Base-by-base conservation (phyloP, 2,888 invertebrate genomes). In the Erebia epiphron region DNA sequence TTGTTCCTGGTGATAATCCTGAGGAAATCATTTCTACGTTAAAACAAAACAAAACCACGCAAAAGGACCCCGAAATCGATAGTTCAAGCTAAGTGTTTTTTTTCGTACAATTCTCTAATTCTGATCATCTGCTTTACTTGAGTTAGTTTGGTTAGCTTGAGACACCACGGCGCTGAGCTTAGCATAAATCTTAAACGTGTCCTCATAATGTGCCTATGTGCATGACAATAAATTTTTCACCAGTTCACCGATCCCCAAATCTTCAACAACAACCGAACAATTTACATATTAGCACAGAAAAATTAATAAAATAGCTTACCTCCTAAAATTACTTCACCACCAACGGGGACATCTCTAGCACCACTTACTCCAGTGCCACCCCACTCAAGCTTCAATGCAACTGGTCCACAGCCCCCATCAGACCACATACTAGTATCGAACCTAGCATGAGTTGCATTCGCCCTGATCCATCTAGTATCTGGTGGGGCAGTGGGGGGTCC, bases 351-450 rank as follows among this genome's bases (percentile, higher is more conserved):
- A 74, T 93, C 93, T 50, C 90, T 88, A 2, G 91, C 88, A 41
- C 92, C 93, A 14, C 90, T 86, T 76, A 84, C 94, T 67, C 83
- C 94, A 76, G 83, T 95, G 79, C 92, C 95, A 5, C 90, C 89
- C 93, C 93, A 95, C 83, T 97, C 96, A 21, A 98, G 94, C 66
- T 97, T 96, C 85, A 97, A 96, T 75, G 97, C 96, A 66, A 95
- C 95, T 73, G 98, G 96, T 0, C 96, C 95, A 87, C 98, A 98
- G 13, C 97, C 97, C 1, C 97, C 97, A 82, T 96, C 96, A 72
- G 96, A 95, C 98, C 98, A 98, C 54, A 95, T 94, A 74, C 95
- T 95, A 63, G 98, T 95, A 83, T 97, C 96, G 69, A 98, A 94
- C 77, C 96, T 95, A 13, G 97, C 95, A 74, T 96, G 96, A 0